Evolutionary conservation across 1,140 invertebrate genomes (phyloP).

Genomic region (Saccostrea glomerata): DNA sequence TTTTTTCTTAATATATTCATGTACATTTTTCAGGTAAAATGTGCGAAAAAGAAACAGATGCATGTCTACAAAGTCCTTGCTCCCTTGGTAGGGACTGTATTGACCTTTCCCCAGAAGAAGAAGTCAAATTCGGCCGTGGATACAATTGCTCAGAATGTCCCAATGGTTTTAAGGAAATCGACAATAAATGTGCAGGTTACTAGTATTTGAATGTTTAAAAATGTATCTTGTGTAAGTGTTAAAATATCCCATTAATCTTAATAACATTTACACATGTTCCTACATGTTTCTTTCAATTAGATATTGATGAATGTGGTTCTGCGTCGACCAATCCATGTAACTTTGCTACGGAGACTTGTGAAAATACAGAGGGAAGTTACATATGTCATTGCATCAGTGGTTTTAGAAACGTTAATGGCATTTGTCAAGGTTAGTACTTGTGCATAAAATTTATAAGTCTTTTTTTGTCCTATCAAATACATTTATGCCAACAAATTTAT

Average conservation of each 20-base stretch:
- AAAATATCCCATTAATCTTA: not conserved
- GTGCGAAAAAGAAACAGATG: constrained; percentile 51
- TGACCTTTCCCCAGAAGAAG: constrained; percentile 34
- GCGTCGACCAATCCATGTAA: not conserved
- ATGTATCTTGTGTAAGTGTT: not conserved
- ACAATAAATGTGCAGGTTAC: not conserved
- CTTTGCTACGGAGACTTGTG: not conserved
- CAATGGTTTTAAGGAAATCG: not conserved
- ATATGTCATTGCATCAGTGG: not conserved
- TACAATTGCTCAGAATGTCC: not conserved
- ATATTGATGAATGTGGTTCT: not conserved
- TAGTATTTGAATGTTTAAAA: too few species aligned
- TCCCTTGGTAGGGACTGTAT: constrained; percentile 34
- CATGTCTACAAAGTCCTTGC: constrained; percentile 41
- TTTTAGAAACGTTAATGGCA: not conserved
- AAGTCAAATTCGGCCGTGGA: not conserved
- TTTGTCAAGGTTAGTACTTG: not conserved
- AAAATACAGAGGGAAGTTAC: not conserved
- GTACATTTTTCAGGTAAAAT: constrained; percentile 31
- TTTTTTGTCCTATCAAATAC: too few species aligned
- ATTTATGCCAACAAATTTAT: too few species aligned
- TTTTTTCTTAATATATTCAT: too few species aligned
- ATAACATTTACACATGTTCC: not conserved
- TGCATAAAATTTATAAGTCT: too few species aligned
- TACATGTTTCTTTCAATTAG: not conserved